A percentile compares a stretch with the other conserved stretches of the same genome.
These are phyloP conservation scores for Crax fasciolata DNA, from an alignment of 2,797 vertebrate species.

Conservation along the genomic window DNA sequence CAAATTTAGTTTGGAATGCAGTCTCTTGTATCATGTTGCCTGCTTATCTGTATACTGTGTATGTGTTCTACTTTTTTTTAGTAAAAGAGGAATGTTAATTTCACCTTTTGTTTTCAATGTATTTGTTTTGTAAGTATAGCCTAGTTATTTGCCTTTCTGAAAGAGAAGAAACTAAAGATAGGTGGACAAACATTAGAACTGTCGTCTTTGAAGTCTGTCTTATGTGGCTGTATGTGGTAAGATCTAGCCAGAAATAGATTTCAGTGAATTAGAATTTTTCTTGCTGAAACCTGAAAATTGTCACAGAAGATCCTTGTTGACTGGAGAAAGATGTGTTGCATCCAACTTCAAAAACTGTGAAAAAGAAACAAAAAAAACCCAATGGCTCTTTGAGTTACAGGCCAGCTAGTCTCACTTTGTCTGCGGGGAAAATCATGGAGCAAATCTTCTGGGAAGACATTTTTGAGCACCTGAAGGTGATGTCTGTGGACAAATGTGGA, in stretches of 20 bases:
- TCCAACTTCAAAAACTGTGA: neutral
- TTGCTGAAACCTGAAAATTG: constrained; percentile 1
- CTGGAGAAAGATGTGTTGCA: neutral
- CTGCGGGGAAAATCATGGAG: neutral
- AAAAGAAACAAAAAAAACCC: neutral
- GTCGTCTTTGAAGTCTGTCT: constrained; percentile 5
- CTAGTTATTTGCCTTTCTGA: constrained; percentile 44
- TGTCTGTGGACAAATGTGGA: neutral
- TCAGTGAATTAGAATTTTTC: neutral
- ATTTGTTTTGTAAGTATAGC: constrained; percentile 62
- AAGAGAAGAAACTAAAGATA: constrained; percentile 38
- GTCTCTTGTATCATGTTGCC: neutral
- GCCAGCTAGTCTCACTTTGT: neutral
- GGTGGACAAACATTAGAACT: neutral
- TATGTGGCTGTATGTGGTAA: neutral
- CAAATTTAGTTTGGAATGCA: constrained; percentile 18
- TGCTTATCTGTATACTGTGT: neutral
- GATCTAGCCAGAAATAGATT: neutral
- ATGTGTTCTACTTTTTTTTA: constrained; percentile 17
- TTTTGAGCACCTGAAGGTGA: neutral
- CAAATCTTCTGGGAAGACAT: neutral
- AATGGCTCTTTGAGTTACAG: neutral
- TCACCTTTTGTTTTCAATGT: constrained; percentile 70
- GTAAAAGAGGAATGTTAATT: constrained; percentile 53
- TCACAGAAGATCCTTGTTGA: neutral